Conservation (phyloP, 2,888 invertebrate species). For the Tyria jacobaeae region DNA sequence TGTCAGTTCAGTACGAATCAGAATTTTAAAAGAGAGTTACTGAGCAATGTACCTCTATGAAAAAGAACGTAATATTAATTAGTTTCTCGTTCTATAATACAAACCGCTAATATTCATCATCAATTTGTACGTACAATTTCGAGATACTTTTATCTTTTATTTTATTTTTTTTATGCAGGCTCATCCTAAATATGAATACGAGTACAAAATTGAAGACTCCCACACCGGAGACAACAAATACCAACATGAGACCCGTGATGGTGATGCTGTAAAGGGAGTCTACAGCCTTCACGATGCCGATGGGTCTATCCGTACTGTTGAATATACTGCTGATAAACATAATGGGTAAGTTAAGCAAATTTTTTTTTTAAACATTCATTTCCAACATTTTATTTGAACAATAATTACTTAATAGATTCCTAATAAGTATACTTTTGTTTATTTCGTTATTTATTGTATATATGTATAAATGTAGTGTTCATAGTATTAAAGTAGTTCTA, state of each 20-base stretch:
- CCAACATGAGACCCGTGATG: constrained; percentile 84
- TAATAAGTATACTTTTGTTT: too few relatives aligned
- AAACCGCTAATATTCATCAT: too few relatives aligned
- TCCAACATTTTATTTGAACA: neutral
- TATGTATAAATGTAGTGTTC: too few relatives aligned
- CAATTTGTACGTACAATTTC: too few relatives aligned
- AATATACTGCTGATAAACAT: constrained; percentile 84
- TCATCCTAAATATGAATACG: constrained; percentile 84
- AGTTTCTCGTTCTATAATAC: too few relatives aligned
- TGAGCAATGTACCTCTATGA: too few relatives aligned
- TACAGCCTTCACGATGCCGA: constrained; percentile 87
- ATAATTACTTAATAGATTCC: too few relatives aligned
- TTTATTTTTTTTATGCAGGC: constrained; percentile 51
- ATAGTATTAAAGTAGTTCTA: too few relatives aligned
- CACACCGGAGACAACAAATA: constrained; percentile 86
- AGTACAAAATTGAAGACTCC: constrained; percentile 83
- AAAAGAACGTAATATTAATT: too few relatives aligned
- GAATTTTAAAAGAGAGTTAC: too few relatives aligned
- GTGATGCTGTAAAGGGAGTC: constrained; percentile 84
- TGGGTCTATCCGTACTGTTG: constrained; percentile 85
- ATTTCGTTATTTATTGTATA: too few relatives aligned
- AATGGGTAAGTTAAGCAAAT: constrained; percentile 67
- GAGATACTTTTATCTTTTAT: neutral
- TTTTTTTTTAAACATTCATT: neutral
- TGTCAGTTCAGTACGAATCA: too few relatives aligned